Conservation (phyloP, 2,113 vertebrate species). For the Gymnarchus niloticus region DNA sequence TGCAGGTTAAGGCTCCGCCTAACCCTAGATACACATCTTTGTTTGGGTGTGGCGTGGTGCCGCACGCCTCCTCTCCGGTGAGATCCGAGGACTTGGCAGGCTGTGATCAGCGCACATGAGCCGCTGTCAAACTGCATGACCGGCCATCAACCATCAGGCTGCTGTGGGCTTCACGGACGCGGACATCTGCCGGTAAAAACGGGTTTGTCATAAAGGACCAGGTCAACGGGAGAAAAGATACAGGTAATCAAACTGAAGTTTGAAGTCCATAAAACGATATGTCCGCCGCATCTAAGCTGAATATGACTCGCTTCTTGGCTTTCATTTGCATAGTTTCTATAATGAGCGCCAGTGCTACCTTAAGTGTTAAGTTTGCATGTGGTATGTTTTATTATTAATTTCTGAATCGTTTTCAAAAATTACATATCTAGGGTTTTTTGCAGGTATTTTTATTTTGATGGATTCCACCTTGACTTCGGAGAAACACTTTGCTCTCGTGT, state of each 20-base stretch:
- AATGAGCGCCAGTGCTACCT: not conserved
- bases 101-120: not conserved
- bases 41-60: not conserved
- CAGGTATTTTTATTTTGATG: not conserved
- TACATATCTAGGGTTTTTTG: not conserved
- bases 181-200: not conserved
- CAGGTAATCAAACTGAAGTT: not conserved
- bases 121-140: not conserved
- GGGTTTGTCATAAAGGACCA: not conserved
- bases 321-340: not conserved
- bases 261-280: not conserved
- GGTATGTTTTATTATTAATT: not conserved
- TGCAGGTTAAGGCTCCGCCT: not conserved
- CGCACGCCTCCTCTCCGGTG: not conserved
- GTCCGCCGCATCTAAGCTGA: not conserved
- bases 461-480: not conserved
- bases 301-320: not conserved
- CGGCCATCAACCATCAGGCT: not conserved
- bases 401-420: not conserved
- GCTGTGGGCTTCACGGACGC: not conserved
- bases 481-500: not conserved
- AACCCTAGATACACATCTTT: not conserved
- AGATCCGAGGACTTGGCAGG: not conserved
- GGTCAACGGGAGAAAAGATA: not conserved
- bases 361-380: not conserved